Conservation (phyloP, 2,797 vertebrate species). For the Phrynocephalus guinanensis region DNA sequence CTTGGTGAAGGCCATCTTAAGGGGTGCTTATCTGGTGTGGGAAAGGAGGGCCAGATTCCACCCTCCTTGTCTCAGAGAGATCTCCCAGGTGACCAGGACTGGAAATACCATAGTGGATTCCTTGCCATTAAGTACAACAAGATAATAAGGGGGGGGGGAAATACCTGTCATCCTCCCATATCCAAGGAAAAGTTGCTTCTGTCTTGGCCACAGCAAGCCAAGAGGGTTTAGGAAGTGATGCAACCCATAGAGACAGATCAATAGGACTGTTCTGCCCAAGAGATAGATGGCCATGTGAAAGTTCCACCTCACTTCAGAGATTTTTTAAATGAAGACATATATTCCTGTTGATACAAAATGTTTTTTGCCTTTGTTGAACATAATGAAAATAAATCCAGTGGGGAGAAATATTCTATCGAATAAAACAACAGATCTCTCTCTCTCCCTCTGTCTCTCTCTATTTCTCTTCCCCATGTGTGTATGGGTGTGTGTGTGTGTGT, state of each 20-base stretch:
- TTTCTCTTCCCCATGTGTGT: too few species aligned
- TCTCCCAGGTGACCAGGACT: too few species aligned
- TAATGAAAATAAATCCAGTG: constrained; percentile 16
- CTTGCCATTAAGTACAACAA: too few species aligned
- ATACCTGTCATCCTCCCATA: not conserved
- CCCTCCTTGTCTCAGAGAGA: too few species aligned
- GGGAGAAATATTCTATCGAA: not conserved
- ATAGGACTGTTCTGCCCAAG: not conserved
- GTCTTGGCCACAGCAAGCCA: not conserved
- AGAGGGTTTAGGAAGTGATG: not conserved
- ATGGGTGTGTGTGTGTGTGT: too few species aligned
- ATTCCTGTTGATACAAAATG: not conserved
- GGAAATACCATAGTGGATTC: too few species aligned
- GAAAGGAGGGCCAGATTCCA: too few species aligned
- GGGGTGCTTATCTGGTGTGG: too few species aligned
- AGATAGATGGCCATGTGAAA: not conserved
- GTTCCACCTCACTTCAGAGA: not conserved
- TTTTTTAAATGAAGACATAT: not conserved
- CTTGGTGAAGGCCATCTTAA: too few species aligned
- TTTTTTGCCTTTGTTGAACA: constrained; percentile 4
- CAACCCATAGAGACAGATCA: not conserved
- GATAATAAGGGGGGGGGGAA: not conserved
- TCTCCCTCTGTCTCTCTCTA: too few species aligned
- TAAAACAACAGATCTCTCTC: not conserved
- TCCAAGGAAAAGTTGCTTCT: not conserved